Evolutionary conservation across 2,113 vertebrate genomes (phyloP).

Genomic region (Carassius carassius): DNA sequence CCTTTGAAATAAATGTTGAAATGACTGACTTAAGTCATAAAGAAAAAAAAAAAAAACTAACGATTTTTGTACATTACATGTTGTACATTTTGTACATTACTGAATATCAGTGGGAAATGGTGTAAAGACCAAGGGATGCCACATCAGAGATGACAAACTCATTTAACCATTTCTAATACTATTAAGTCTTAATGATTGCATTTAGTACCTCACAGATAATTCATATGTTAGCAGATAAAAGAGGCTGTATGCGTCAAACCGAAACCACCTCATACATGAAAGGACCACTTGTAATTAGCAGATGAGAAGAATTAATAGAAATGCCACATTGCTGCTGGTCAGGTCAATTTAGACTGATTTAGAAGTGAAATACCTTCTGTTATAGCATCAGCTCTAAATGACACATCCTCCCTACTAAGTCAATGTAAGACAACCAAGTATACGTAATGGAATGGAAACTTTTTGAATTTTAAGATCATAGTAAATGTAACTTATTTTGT

Average conservation of each 20-base stretch:
- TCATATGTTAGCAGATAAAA: conserved; percentile 1
- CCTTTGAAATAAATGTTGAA: not conserved
- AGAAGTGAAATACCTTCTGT: too few relatives aligned
- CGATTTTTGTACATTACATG: too few relatives aligned
- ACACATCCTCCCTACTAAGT: too few relatives aligned
- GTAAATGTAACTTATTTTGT: too few relatives aligned
- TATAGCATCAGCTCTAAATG: too few relatives aligned
- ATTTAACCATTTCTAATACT: not conserved
- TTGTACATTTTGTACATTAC: too few relatives aligned
- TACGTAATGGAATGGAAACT: too few relatives aligned
- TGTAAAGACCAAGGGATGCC: not conserved
- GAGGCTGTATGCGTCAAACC: not conserved
- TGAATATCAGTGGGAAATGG: not conserved
- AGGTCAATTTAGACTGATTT: not conserved
- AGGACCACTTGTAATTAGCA: not conserved
- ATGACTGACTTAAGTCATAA: not conserved
- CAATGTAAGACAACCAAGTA: too few relatives aligned
- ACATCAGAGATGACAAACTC: not conserved
- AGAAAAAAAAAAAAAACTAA: not conserved
- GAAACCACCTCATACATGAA: not conserved
- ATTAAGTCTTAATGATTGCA: not conserved
- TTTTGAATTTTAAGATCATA: too few relatives aligned
- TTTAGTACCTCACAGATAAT: not conserved
- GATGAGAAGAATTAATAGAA: not conserved
- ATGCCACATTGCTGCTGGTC: not conserved